These are phyloP conservation scores for Eulemur albifrons DNA, from an alignment of 2,797 vertebrate species.

Conservation along the genomic window DNA sequence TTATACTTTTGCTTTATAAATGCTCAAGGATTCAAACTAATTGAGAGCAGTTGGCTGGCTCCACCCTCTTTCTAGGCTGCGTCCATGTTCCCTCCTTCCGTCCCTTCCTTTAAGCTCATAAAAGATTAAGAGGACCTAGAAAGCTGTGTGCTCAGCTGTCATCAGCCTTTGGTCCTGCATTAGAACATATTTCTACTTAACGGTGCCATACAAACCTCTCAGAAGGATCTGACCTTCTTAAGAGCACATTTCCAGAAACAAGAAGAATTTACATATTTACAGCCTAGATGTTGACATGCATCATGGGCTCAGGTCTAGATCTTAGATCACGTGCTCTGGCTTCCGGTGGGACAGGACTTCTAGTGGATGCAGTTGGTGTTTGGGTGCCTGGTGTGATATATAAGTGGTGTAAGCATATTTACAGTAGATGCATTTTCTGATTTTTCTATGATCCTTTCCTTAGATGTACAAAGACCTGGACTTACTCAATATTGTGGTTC, in stretches of 20 bases:
- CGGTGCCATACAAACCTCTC: accelerated
- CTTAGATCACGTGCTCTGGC: not conserved
- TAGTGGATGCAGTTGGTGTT: not conserved
- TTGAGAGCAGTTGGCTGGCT: not conserved
- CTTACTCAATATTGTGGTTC: not conserved
- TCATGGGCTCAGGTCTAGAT: accelerated
- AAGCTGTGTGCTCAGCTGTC: not conserved
- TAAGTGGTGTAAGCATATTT: accelerated
- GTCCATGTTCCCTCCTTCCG: accelerated
- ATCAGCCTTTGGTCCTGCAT: not conserved
- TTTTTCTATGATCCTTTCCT: not conserved
- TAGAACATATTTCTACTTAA: not conserved
- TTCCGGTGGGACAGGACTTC: accelerated
- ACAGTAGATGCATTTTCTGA: not conserved
- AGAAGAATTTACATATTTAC: not conserved
- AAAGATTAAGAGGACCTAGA: not conserved
- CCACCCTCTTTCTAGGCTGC: not conserved
- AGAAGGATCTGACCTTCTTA: not conserved
- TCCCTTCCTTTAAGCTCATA: not conserved
- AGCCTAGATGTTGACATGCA: not conserved
- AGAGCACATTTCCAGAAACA: not conserved
- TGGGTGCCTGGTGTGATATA: accelerated
- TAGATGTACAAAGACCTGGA: not conserved
- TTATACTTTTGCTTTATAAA: not conserved
- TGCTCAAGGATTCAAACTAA: not conserved